Evolutionary conservation across 2,888 invertebrate species (phyloP), one percentile per base, ranked within the genome.

Genomic region (Aspidiotus rigidus): DNA sequence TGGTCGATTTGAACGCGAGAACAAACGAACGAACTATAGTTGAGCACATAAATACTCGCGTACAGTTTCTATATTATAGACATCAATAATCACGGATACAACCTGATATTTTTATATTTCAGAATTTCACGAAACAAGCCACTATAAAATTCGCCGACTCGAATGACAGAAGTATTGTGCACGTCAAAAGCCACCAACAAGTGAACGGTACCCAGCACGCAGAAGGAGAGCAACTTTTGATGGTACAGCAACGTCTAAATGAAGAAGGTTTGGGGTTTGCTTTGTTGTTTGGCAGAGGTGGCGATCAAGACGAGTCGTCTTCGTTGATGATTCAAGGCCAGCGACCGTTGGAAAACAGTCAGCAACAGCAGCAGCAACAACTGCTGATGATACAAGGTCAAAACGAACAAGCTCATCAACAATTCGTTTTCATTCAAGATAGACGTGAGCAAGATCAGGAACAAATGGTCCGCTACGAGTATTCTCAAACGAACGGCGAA

Each of bases 351-450:
- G 64, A 66, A 59, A 55, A 44, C 9, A 56, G 57, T 41, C 44
- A 17, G n/a, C 44, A 66, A 16, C 64, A 41, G 9, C 57, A 56
- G 3, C 64, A 57, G 28, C 57, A n/a, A 11, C 59, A 56, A 28
- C 57, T 66, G 11, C n/a, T 66, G 16, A 66, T 66, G 64, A 66
- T 66, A 8, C 64, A 59, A 28, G 59, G 64, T 41, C 57, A 66
- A 41, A 56, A 55, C n/a, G 64, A 66, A 13, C 64, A 66, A 57
- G 16, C 64, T 15, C 28, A 56, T 56, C 64, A 66, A 42, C 64
- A 66, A 42, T 44, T 44, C 2, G 64, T 66, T 41, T 39, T 59
- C 17, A 59, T 59, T 17, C 64, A 66, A 17, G 55, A 59, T 57
- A 41, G 44, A 39, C 16, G 57, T n/a, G 64, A 56, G 41, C 17